Percentiles rank a stretch among this genome's conserved stretches.
phyloP scores from a whole-genome alignment of 2,113 vertebrate genomes.

The Ptyas mucosa region DNA sequence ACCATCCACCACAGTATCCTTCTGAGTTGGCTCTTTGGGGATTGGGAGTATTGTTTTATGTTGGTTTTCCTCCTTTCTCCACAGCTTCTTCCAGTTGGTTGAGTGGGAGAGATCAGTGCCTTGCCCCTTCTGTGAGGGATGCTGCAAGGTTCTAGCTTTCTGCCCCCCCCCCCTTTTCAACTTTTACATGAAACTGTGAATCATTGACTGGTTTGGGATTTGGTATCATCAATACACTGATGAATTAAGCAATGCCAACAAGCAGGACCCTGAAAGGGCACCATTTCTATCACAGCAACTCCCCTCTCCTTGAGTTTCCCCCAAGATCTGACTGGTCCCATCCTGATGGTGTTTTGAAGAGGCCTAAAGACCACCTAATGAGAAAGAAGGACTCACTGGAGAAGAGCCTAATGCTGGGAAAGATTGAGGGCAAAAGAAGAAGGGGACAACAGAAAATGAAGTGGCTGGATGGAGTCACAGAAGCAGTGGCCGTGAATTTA shows the following conservation, averaged over 20 bases:
- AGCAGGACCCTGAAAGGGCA: background rate
- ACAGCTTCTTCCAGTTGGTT: background rate
- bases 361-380: background rate
- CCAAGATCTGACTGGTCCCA: background rate
- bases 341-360: background rate
- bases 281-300: background rate
- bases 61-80: background rate
- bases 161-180: background rate
- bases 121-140: background rate
- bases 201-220: background rate
- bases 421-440: no score
- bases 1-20: background rate
- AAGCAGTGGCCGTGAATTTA: no score
- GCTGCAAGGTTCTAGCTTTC: background rate
- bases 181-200: background rate
- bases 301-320: background rate
- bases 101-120: background rate
- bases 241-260: background rate
- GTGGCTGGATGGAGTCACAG: no score
- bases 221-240: background rate
- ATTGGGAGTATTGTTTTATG: background rate
- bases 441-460: no score
- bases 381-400: no score
- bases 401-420: no score
- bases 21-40: background rate